Evolutionary conservation across 1,140 invertebrate species (phyloP), one percentile per base, ranked within the genome.

Genomic region (Cotesia vestalis): DNA sequence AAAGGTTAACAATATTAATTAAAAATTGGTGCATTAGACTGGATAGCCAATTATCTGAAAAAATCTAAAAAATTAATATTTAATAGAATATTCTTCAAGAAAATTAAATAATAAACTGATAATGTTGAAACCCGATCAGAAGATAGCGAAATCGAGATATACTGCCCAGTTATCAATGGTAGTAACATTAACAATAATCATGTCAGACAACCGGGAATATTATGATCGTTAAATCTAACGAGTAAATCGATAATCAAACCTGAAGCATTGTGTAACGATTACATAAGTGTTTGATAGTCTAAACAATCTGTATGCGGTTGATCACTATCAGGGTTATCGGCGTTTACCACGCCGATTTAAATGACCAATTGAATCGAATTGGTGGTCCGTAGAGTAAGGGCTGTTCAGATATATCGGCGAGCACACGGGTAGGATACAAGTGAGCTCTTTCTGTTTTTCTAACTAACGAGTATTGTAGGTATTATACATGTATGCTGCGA

Each of bases 371-470:
- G 73, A 75, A 75, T 69, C 46, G 35, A 27, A 63, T 35, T 27
- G 27, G 27, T 27, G 27, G 34, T 55, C 38, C 34, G 20, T 17
- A 62, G 61, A 17, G 66, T 40, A 17, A 51, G 52, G 38, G 63
- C 12, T 40, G 73, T 66, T 75, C 74, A 3, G 27, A 27, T 27
- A 27, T 27, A 27, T 27, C 27, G 27, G 27, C 27, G 1, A 27
- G 27, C 3, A 27, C 1, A 3, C 27, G 27, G 27, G 27, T 27
- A 27, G 27, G 27, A 27, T 27, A 27, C 27, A 27, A 27, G 71
- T 75, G 72, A 75, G 74, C 61, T 75, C 72, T 75, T 75, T 72
- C 61, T 55, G 67, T 57, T 46, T 11, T 38, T 38, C 60, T 71
- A 66, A 62, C 59, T 74, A 53, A 57, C 60, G 69, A 53, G 57